Conservation (phyloP, 1,140 invertebrate genomes). For the Octopus bimaculoides region DNA sequence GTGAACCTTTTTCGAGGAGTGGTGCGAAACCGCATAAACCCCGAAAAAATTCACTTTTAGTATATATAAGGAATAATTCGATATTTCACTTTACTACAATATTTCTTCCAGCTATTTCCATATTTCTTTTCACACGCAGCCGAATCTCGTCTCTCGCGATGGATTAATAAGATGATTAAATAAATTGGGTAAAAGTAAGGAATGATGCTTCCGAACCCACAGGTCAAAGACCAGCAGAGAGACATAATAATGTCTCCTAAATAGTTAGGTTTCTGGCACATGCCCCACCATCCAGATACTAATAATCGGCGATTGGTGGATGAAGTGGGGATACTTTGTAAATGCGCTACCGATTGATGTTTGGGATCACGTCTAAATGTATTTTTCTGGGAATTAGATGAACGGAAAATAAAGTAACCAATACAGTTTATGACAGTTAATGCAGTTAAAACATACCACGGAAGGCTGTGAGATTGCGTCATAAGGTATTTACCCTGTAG, state of each 20-base stretch:
- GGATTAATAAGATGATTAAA: conserved; percentile 65
- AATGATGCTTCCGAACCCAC: conserved; percentile 61
- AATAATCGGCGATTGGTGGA: conserved; percentile 76
- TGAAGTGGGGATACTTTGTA: conserved; percentile 77
- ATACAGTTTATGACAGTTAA: conserved; percentile 57
- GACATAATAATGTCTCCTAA: conserved; percentile 79
- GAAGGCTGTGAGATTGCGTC: conserved; percentile 43
- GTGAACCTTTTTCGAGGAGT: too few species aligned
- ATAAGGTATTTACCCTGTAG: conserved; percentile 53
- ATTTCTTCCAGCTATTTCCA: conserved; percentile 77
- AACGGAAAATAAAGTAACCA: conserved; percentile 68
- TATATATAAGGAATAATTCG: conserved; percentile 59
- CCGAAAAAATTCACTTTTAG: conserved; percentile 23
- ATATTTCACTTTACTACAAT: conserved; percentile 74
- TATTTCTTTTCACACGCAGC: conserved; percentile 71
- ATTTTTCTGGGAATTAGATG: conserved; percentile 72
- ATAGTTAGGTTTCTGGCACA: conserved; percentile 85
- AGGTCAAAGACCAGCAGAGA: conserved; percentile 61
- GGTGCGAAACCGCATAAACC: too few species aligned
- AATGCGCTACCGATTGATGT: conserved; percentile 63
- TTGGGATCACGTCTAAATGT: conserved; percentile 72
- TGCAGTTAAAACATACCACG: conserved; percentile 58
- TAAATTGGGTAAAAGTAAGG: conserved; percentile 63
- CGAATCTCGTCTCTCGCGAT: conserved; percentile 70
- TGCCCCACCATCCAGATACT: conserved; percentile 74